Base-by-base conservation (phyloP, 1,140 invertebrate species). In the Aphaenogaster rudis region DNA sequence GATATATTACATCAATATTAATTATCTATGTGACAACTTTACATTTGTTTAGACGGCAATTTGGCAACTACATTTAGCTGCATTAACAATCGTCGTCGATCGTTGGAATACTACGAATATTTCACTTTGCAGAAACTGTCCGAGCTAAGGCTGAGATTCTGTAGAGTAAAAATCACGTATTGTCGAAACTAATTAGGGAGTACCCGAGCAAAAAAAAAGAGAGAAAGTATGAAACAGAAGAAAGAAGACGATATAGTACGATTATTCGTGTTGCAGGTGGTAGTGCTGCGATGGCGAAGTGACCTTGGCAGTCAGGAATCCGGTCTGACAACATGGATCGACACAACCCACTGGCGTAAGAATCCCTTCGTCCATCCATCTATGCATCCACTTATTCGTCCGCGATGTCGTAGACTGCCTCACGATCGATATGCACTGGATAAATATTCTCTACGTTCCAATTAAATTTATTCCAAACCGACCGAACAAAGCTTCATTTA, bases 271-370 rank as follows among this genome's bases (percentile, higher is more conserved):
- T 36, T 77, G 63, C 63, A 54, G 71, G 80, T 87, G 86, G 71
- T 82, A 76, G 33, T 77, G 66, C 57, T 78, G 78, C 76, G 54
- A 72, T 82, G 69, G 86, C 88, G 74, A 85, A 89, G 87, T 88
- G 92, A 94, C 93, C 93, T 94, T 94, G 93, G 92, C 88, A 92
- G 92, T 92, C 89, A 93, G 93, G 93, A 94, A 94, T 94, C 93
- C 91, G 92, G 93, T 93, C 84, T 84, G 90, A 88, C 93, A 93
- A 93, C 93, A 93, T 93, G 89, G 87, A 91, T 92, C 92, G 92
- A 91, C 84, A 88, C 91, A 87, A 91, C 77, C 85, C 91, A 91
- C 87, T 88, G 91, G 89, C 89, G 89, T 91, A 91, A 91, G 89
- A 87, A 57, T 86, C 52, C 64, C 63, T 64, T 78, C 72, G 61